These are phyloP conservation scores for Echinometra lucunter DNA, from an alignment of 53 echinoderm and acorn worm species.

Conservation along the genomic window DNA sequence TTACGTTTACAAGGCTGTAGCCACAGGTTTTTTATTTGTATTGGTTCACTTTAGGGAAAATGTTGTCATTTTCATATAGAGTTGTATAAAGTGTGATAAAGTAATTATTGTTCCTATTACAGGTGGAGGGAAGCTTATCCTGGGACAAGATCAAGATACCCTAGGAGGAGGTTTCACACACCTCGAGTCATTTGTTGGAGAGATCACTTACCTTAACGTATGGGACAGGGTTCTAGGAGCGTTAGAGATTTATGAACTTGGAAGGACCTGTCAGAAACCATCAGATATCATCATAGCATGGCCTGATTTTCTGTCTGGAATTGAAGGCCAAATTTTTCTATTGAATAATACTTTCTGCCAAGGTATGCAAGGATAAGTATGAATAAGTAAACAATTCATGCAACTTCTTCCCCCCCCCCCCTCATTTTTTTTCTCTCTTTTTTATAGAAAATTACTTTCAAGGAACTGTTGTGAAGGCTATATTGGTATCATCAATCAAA, in stretches of 20 bases:
- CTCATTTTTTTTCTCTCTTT: too few species aligned
- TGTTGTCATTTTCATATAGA: neutral
- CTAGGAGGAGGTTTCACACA: conserved; percentile 88
- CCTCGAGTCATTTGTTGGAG: conserved; percentile 89
- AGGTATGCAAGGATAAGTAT: conserved; percentile 63
- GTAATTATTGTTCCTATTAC: neutral
- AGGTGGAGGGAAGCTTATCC: conserved; percentile 93
- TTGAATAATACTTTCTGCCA: conserved; percentile 83
- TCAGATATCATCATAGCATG: conserved; percentile 80
- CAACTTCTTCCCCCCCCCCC: too few species aligned
- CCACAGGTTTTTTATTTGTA: too few species aligned
- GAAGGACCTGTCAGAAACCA: conserved; percentile 69
- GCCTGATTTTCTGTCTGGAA: conserved; percentile 87
- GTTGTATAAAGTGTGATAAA: neutral
- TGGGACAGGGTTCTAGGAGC: conserved; percentile 78
- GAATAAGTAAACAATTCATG: neutral
- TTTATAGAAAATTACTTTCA: too few species aligned
- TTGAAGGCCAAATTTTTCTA: conserved; percentile 72
- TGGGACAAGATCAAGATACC: conserved; percentile 96
- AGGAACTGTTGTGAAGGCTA: too few species aligned
- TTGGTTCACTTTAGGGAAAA: too few species aligned
- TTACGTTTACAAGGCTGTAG: too few species aligned
- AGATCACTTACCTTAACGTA: conserved; percentile 82
- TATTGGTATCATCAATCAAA: too few species aligned
- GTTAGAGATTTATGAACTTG: conserved; percentile 66